Conservation (phyloP, 1,140 invertebrate genomes). For the Luehdorfia chinensis region DNA sequence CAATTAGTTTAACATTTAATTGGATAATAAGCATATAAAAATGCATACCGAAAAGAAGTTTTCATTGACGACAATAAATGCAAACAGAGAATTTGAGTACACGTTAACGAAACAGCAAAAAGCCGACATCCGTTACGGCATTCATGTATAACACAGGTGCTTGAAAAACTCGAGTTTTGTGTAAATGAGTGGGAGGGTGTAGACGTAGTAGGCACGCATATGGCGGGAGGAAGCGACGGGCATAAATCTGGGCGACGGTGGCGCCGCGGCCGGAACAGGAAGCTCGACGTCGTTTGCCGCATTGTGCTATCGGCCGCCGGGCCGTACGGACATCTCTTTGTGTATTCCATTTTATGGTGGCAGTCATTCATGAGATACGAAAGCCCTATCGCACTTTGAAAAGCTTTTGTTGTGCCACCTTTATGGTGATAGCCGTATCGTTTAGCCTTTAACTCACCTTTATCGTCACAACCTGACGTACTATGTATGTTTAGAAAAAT, state of each 20-base stretch:
- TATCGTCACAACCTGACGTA: not conserved
- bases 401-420: conserved; percentile 60
- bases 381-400: conserved; percentile 44
- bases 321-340: conserved; percentile 65
- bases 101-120: conserved; percentile 38
- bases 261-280: conserved; percentile 71
- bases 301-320: conserved; percentile 70
- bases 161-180: conserved; percentile 73
- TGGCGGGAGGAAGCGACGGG: conserved; percentile 67
- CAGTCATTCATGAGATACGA: conserved; percentile 55
- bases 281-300: conserved; percentile 68
- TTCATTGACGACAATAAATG: conserved; percentile 3
- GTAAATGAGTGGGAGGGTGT: conserved; percentile 63
- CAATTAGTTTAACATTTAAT: too few species aligned
- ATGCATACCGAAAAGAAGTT: conserved; percentile 3
- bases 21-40: too few species aligned
- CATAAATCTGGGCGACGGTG: conserved; percentile 72
- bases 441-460: conserved; percentile 32
- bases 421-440: conserved; percentile 39
- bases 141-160: conserved; percentile 60
- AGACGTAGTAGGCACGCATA: conserved; percentile 55
- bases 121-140: conserved; percentile 43
- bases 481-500: not conserved
- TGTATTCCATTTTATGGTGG: conserved; percentile 63
- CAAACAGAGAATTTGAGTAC: conserved; percentile 20